Evolutionary conservation across 1,140 invertebrate genomes (phyloP).

Genomic region (Olivierus martensii): DNA sequence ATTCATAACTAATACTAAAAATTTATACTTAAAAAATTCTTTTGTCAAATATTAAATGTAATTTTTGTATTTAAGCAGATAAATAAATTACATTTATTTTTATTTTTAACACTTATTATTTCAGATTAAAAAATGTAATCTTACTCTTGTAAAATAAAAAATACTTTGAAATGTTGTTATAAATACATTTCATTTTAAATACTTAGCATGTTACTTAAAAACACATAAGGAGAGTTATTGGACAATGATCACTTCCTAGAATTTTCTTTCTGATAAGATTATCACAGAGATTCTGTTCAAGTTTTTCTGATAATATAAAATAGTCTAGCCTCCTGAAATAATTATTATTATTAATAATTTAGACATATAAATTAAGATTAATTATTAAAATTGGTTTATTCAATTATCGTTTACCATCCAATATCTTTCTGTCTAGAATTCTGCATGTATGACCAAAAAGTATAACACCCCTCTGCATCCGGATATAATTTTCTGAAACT

Average conservation of each 20-base stretch:
- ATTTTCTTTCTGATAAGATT: slow-evolving; percentile 55
- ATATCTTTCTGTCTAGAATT: slow-evolving; percentile 77
- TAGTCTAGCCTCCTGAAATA: slow-evolving; percentile 77
- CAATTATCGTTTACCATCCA: slow-evolving; percentile 58
- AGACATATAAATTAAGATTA: neutral
- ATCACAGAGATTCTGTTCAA: slow-evolving; percentile 63
- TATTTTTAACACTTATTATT: too few relatives aligned
- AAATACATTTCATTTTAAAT: too few relatives aligned
- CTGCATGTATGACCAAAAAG: slow-evolving; percentile 86
- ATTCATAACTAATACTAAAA: too few relatives aligned
- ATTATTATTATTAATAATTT: slow-evolving; percentile 1
- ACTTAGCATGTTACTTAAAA: too few relatives aligned
- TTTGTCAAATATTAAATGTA: too few relatives aligned
- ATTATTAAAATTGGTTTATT: neutral
- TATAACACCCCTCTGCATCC: slow-evolving; percentile 65
- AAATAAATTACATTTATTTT: too few relatives aligned
- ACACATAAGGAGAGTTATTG: slow-evolving; percentile 42
- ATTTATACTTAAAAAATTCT: too few relatives aligned
- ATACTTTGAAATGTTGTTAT: too few relatives aligned
- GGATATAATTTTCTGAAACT: slow-evolving; percentile 80
- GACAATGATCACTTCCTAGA: slow-evolving; percentile 78
- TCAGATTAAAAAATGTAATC: too few relatives aligned
- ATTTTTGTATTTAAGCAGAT: too few relatives aligned
- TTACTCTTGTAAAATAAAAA: too few relatives aligned
- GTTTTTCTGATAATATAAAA: slow-evolving; percentile 68